Conservation (phyloP, 2,888 invertebrate species). For the Ellobium chinense region DNA sequence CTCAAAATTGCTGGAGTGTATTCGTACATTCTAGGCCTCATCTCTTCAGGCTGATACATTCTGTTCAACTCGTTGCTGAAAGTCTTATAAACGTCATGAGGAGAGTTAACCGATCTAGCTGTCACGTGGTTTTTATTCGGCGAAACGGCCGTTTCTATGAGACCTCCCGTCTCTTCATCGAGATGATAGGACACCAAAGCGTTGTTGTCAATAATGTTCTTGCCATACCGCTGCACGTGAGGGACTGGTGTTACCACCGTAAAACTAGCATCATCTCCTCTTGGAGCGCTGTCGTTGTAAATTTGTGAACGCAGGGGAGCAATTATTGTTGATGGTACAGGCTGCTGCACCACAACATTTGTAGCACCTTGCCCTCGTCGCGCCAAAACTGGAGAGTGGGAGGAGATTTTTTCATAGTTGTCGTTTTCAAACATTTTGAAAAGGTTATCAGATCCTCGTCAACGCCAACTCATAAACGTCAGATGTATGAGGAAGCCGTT, state of each 20-base stretch:
- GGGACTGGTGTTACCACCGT: not conserved
- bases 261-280: not conserved
- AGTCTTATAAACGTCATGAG: not conserved
- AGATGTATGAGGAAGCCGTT: no score
- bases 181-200: slow-evolving; percentile 17
- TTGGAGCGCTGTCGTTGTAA: not conserved
- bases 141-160: slow-evolving; percentile 23
- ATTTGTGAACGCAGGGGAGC: not conserved
- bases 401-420: not conserved
- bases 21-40: not conserved
- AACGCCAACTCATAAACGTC: no score
- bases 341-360: no score
- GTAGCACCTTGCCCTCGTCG: no score
- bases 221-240: not conserved
- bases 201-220: slow-evolving; percentile 3
- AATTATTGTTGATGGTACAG: no score
- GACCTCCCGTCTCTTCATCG: slow-evolving; percentile 29
- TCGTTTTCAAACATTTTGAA: not conserved
- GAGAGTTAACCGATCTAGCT: slow-evolving; percentile 20
- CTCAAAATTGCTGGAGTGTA: not conserved
- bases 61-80: not conserved
- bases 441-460: no score
- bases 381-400: not conserved
- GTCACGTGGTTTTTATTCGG: slow-evolving; percentile 32
- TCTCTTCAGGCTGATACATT: no score